These are phyloP conservation scores for Kryphioiulus occultus DNA, from an alignment of 2,888 invertebrate genomes.

Conservation along the genomic window DNA sequence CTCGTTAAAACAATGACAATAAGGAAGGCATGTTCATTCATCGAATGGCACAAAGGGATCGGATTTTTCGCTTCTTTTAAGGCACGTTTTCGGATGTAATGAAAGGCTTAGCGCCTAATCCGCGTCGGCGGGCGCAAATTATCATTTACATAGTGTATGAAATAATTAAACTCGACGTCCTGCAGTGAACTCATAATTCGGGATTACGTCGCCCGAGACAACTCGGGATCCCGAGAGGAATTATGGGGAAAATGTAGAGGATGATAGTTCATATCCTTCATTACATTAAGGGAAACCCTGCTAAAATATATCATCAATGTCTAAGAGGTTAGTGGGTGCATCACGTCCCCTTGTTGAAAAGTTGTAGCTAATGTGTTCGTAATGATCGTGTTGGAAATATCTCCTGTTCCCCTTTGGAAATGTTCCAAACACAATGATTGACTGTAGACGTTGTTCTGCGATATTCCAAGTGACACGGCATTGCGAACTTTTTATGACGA, in stretches of 20 bases:
- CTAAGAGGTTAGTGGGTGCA: too few relatives aligned
- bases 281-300: neutral
- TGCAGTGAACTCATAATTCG: slow-evolving; percentile 50
- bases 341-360: too few relatives aligned
- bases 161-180: slow-evolving; percentile 52
- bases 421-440: too few relatives aligned
- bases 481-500: too few relatives aligned
- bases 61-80: slow-evolving; percentile 45
- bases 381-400: too few relatives aligned
- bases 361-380: too few relatives aligned
- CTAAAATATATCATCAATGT: neutral
- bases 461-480: too few relatives aligned
- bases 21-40: neutral
- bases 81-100: slow-evolving; percentile 48
- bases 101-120: slow-evolving; percentile 50
- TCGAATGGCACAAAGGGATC: slow-evolving; percentile 46
- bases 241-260: slow-evolving; percentile 20
- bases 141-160: slow-evolving; percentile 51
- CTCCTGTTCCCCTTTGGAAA: too few relatives aligned
- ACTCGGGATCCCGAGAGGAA: neutral
- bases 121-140: slow-evolving; percentile 45
- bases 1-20: slow-evolving; percentile 50
- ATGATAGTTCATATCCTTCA: slow-evolving; percentile 17
- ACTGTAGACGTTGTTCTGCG: too few relatives aligned
- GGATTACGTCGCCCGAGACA: slow-evolving; percentile 37